Percentiles rank a stretch among this genome's conserved stretches.
phyloP scores from a whole-genome alignment of 2,888 invertebrate species.

The Macrosiphum euphorbiae region DNA sequence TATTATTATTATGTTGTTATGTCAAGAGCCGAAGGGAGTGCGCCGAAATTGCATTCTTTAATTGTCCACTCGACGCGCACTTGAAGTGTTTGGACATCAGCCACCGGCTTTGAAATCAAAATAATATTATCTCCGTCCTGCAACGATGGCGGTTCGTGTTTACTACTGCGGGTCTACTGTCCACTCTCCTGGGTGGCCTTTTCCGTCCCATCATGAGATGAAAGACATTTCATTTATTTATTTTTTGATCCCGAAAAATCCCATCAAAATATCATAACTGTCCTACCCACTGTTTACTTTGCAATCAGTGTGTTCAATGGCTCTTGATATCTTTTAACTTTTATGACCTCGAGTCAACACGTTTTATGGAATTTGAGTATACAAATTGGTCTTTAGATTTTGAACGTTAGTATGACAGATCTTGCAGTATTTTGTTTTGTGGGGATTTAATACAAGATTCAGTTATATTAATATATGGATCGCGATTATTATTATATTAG shows the following conservation, averaged over 20 bases:
- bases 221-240: slow-evolving; percentile 39
- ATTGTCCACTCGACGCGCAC: slow-evolving; percentile 49
- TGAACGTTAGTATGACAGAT: background rate
- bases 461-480: background rate
- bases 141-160: background rate
- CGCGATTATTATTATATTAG: background rate
- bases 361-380: background rate
- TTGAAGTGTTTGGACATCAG: slow-evolving; percentile 51
- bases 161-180: background rate
- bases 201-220: background rate
- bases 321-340: background rate
- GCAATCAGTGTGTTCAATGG: background rate
- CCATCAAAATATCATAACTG: background rate
- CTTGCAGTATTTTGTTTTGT: background rate
- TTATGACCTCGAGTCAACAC: background rate
- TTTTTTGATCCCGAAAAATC: slow-evolving; percentile 11
- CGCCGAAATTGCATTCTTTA: slow-evolving; percentile 35
- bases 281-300: slow-evolving; percentile 9
- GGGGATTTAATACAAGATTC: background rate
- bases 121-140: slow-evolving; percentile 1
- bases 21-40: slow-evolving; percentile 15
- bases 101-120: slow-evolving; percentile 43
- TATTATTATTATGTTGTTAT: slow-evolving; percentile 36
- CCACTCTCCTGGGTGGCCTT: slow-evolving; percentile 32
- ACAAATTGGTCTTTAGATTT: background rate